Evolutionary conservation across 2,888 invertebrate genomes (phyloP).

Genomic region (Brachypalpus laphriformis): DNA sequence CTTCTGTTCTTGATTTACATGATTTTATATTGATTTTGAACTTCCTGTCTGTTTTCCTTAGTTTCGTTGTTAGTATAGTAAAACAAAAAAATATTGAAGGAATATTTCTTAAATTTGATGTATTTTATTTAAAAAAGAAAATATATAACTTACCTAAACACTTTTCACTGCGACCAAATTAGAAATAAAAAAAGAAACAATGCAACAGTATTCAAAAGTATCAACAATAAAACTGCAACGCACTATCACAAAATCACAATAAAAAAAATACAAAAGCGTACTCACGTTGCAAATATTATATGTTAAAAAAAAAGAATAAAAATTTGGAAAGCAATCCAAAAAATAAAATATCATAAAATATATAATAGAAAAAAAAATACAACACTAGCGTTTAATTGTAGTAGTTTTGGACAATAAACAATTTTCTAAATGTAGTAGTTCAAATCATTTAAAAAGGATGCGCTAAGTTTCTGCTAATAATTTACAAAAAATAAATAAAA

Average conservation of each 20-base stretch:
- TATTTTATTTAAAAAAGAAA: conserved; percentile 44
- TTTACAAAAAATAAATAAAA: conserved; percentile 11
- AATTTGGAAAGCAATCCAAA: conserved; percentile 33
- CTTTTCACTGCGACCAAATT: conserved; percentile 53
- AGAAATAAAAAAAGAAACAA: conserved; percentile 16
- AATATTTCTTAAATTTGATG: conserved; percentile 45
- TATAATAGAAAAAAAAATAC: conserved; percentile 33
- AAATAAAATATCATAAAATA: conserved; percentile 17
- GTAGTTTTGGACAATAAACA: conserved; percentile 45
- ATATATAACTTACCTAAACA: conserved; percentile 27
- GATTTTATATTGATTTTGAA: conserved; percentile 46
- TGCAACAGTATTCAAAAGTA: conserved; percentile 40
- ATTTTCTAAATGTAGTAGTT: conserved; percentile 61
- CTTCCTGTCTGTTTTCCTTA: conserved; percentile 63
- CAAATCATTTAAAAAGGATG: conserved; percentile 58
- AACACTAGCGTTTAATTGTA: conserved; percentile 42
- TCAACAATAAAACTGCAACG: conserved; percentile 56
- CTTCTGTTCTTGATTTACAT: conserved; percentile 42
- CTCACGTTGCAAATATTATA: conserved; percentile 54
- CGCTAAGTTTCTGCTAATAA: conserved; percentile 74
- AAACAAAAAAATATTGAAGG: conserved; percentile 42
- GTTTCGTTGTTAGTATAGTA: conserved; percentile 62
- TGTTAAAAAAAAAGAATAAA: conserved; percentile 17
- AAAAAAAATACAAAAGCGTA: conserved; percentile 25
- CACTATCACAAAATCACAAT: conserved; percentile 64